Percentiles rank a stretch among this genome's conserved stretches.
Evolutionary conservation across 2,888 invertebrate species (phyloP).

Genomic region (Sinodicranocentrus sp.): DNA sequence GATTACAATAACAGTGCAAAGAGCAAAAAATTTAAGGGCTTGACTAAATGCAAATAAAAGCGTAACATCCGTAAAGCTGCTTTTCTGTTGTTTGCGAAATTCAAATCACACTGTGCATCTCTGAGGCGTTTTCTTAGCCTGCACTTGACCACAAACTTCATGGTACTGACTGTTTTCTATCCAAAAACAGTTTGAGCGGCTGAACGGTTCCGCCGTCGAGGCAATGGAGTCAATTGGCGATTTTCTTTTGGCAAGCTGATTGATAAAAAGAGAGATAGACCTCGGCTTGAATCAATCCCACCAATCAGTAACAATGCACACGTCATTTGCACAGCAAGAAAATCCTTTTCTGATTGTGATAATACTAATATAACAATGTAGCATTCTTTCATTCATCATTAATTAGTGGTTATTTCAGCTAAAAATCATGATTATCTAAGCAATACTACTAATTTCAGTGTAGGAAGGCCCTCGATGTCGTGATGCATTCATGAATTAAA

Average conservation of each 20-base stretch:
- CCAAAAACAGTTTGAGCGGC: conserved; percentile 29
- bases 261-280: conserved; percentile 41
- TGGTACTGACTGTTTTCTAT: neutral
- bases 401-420: neutral
- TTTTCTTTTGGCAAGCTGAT: conserved; percentile 36
- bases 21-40: no score
- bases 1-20: no score
- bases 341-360: conserved; percentile 6
- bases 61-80: no score
- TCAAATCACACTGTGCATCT: no score
- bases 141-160: conserved; percentile 13
- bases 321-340: neutral
- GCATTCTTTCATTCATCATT: neutral
- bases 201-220: conserved; percentile 40
- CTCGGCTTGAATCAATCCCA: neutral
- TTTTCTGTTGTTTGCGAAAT: no score
- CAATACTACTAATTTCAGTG: neutral
- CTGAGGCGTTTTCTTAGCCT: neutral
- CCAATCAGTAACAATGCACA: neutral
- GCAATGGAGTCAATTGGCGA: conserved; percentile 3
- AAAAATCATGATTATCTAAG: neutral
- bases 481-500: conserved; percentile 9
- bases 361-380: conserved; percentile 1
- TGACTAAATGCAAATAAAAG: no score
- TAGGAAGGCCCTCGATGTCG: neutral